Evolutionary conservation across 1,140 invertebrate species (phyloP).

Genomic region (Lasioglossum baleicum): DNA sequence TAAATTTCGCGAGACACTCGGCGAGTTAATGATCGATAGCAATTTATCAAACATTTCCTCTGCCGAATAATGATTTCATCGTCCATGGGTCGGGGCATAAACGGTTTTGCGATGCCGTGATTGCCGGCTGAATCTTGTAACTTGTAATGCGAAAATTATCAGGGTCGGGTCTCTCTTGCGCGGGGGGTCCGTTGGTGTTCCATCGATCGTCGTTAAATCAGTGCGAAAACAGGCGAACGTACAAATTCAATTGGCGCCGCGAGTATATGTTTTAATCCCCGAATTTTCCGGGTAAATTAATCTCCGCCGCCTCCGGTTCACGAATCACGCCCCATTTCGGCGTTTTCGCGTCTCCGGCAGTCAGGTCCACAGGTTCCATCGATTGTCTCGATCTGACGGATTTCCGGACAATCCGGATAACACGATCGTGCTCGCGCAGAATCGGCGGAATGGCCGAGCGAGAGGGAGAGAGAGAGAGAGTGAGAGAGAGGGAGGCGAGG

Average conservation of each 20-base stretch:
- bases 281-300: conserved; percentile 30
- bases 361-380: conserved; percentile 25
- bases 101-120: no score
- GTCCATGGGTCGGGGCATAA: no score
- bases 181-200: not conserved
- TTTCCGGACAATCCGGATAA: conserved; percentile 65
- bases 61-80: no score
- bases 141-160: not conserved
- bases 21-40: no score
- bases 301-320: not conserved
- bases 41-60: no score
- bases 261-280: conserved; percentile 26
- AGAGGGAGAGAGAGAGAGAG: no score
- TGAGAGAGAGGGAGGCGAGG: not conserved
- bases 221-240: conserved; percentile 5
- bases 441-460: conserved; percentile 16
- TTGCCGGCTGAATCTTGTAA: not conserved
- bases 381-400: conserved; percentile 53
- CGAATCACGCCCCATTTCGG: conserved; percentile 18
- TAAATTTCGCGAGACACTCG: no score
- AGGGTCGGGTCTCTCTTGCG: no score
- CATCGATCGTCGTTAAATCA: conserved; percentile 35
- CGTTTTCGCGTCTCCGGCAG: conserved; percentile 18
- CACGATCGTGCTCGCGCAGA: conserved; percentile 51
- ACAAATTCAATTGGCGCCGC: conserved; percentile 9